Base-by-base conservation (phyloP, 2,888 invertebrate genomes). In the Ornithoptera alexandrae region DNA sequence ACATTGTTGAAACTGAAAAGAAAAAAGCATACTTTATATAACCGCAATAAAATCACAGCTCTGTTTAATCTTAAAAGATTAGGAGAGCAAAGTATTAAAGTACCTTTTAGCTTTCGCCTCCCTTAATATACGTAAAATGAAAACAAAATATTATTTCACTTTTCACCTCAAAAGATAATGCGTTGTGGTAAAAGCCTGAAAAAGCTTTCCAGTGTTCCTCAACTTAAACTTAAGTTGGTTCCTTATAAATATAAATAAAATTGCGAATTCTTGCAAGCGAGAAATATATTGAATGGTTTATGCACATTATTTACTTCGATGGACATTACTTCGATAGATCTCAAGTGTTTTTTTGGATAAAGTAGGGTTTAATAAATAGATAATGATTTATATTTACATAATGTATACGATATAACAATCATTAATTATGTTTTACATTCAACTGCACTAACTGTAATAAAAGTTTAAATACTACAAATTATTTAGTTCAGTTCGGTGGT, bases 191-290 rank as follows among this genome's bases (percentile, higher is more conserved):
- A 90, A 86, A 88, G 87, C 83, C 86, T 87, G 89, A 88, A 87
- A 90, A 91, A 92, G 92, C 91, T 92, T 91, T 92, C 90, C 90
- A 90, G 87, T 92, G 91, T 90, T 92, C 90, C 90, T 90, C 89
- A 70, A 46, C 50, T 66, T 66, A 50, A 64, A 68, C 53, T 68
- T 63, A 62, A 70, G 50, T 66, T 70, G 53, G 20, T 39, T 57
- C 62, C 63, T 66, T 30, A 62, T 46, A 50, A 66, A 67, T 39
- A 39, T 63, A 69, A 69, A 65, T 69, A 63, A 67, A 66, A 65
- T 36, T 65, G 39, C 36, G 53, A 68, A 68, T 56, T 64, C 59
- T 68, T 15, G 50, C 12, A 68, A 39, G 53, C 22, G 46, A 7
- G 22, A 22, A 68, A 39, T 39, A 20, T 20, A 61, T 22, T 58